Evolutionary conservation across 2,797 vertebrate species (phyloP).

Genomic region (Netta rufina): DNA sequence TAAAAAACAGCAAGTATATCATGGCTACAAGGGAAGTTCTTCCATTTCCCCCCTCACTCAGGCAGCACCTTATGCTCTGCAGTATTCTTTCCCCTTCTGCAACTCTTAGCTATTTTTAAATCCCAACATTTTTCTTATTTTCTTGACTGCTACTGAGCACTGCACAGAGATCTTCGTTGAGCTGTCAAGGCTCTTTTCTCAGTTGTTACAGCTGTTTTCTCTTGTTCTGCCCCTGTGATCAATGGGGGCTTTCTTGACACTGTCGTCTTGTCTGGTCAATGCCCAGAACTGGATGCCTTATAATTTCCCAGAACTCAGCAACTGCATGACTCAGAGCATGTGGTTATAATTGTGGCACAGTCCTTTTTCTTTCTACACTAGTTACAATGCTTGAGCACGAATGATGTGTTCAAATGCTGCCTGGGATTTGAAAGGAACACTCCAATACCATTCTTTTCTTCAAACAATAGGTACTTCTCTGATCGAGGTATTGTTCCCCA

Average conservation of each 20-base stretch:
- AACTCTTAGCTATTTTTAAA: neutral
- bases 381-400: slow-evolving; percentile 54
- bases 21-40: neutral
- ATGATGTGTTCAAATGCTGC: slow-evolving; percentile 65
- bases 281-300: slow-evolving; percentile 65
- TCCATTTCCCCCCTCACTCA: neutral
- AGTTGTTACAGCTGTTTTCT: slow-evolving; percentile 70
- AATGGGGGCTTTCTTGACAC: slow-evolving; percentile 61
- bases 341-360: slow-evolving; percentile 65
- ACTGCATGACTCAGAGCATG: slow-evolving; percentile 67
- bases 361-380: slow-evolving; percentile 54
- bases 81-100: neutral
- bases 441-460: slow-evolving; percentile 63
- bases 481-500: slow-evolving; percentile 5
- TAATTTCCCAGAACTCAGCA: slow-evolving; percentile 61
- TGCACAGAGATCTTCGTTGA: slow-evolving; percentile 51
- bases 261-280: slow-evolving; percentile 69
- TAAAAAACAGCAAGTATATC: neutral
- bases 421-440: slow-evolving; percentile 59
- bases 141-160: neutral
- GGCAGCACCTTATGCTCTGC: neutral
- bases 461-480: slow-evolving; percentile 64
- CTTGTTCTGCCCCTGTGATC: slow-evolving; percentile 67
- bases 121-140: slow-evolving; percentile 36
- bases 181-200: slow-evolving; percentile 56